phyloP scores from a whole-genome alignment of 2,797 vertebrate genomes.

The Schizopygopsis pylzovi region DNA sequence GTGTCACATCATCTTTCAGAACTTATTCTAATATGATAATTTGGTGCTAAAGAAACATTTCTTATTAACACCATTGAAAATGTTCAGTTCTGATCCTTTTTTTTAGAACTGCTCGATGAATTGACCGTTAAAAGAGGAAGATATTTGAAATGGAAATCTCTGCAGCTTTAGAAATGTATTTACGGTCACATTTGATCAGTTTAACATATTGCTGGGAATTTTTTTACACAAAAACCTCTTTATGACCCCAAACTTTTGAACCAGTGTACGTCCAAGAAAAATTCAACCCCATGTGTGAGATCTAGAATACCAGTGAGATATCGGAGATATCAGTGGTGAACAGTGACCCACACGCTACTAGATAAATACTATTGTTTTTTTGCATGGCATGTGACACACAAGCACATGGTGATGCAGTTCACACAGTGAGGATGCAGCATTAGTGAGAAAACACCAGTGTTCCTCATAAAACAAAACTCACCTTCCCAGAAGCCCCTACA shows the following conservation, averaged over 20 bases:
- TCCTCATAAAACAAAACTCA: conserved; percentile 70
- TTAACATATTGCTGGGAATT: background rate
- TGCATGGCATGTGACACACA: conserved; percentile 39
- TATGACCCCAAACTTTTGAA: background rate
- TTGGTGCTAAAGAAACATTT: background rate
- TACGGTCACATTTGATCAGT: background rate
- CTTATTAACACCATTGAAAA: background rate
- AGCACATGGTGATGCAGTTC: conserved; percentile 32
- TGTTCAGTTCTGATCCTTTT: background rate
- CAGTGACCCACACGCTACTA: conserved; percentile 43
- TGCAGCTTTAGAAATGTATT: background rate
- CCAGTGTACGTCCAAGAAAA: background rate
- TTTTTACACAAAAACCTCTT: no score
- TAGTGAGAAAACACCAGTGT: conserved; percentile 63
- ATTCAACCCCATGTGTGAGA: conserved; percentile 41
- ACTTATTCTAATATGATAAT: background rate
- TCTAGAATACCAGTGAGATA: conserved; percentile 11
- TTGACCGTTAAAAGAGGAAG: background rate
- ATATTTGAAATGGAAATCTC: background rate
- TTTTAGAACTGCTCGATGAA: background rate
- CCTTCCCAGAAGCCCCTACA: conserved; percentile 75
- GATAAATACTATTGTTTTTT: conserved; percentile 39
- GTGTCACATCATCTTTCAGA: background rate
- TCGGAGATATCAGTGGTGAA: conserved; percentile 37
- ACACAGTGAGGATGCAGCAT: conserved; percentile 57